Conservation (phyloP, 2,888 invertebrate species). For the Helleia helle region DNA sequence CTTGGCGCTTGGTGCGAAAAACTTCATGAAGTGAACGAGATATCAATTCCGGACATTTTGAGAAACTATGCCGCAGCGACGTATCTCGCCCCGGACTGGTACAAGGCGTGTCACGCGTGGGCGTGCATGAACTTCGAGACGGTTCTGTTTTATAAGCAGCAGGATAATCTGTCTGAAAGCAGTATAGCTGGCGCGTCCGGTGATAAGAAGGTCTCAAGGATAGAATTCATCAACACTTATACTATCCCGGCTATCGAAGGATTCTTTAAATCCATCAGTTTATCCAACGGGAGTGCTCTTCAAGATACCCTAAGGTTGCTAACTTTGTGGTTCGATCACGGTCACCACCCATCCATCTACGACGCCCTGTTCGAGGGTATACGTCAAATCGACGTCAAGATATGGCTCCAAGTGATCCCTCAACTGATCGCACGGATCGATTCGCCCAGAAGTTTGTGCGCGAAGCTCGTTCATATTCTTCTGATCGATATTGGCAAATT, state of each 20-base stretch:
- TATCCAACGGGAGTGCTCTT: slow-evolving; percentile 92
- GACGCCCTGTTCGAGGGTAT: slow-evolving; percentile 95
- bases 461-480: slow-evolving; percentile 92
- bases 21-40: slow-evolving; percentile 85
- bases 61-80: slow-evolving; percentile 87
- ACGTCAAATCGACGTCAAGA: slow-evolving; percentile 94
- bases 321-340: slow-evolving; percentile 98
- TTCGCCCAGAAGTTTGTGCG: slow-evolving; percentile 90
- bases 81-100: slow-evolving; percentile 90
- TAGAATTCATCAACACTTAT: slow-evolving; percentile 67
- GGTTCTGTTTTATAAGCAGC: slow-evolving; percentile 77
- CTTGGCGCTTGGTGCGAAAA: slow-evolving; percentile 96
- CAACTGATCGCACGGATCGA: slow-evolving; percentile 99
- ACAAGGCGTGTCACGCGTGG: slow-evolving; percentile 98
- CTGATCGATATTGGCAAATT: slow-evolving; percentile 97
- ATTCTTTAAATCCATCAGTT: slow-evolving; percentile 94
- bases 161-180: slow-evolving; percentile 58
- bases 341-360: slow-evolving; percentile 92
- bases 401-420: slow-evolving; percentile 99
- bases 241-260: slow-evolving; percentile 96
- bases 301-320: slow-evolving; percentile 96
- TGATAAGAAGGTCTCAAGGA: slow-evolving; percentile 55
- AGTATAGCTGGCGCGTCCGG: slow-evolving; percentile 56
- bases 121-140: slow-evolving; percentile 99
- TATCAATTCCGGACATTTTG: slow-evolving; percentile 82